Evolutionary conservation across 1,140 invertebrate species (phyloP).

Genomic region (Diploscapter pachys): DNA sequence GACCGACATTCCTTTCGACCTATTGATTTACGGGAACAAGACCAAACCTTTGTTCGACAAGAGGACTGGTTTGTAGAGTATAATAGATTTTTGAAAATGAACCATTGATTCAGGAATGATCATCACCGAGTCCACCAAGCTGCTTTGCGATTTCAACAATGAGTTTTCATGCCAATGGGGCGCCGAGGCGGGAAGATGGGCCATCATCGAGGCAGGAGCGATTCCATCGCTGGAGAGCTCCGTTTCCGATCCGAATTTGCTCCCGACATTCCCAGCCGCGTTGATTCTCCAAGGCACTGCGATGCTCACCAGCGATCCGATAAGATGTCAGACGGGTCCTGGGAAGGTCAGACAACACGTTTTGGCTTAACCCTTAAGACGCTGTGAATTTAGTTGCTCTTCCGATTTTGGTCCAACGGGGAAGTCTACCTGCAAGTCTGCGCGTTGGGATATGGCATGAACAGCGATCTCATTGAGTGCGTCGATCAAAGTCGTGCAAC

Average conservation of each 20-base stretch:
- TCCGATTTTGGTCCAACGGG: slow-evolving; percentile 57
- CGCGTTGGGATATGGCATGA: slow-evolving; percentile 48
- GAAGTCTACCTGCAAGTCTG: slow-evolving; percentile 53
- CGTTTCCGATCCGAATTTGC: slow-evolving; percentile 29
- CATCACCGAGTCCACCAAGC: slow-evolving; percentile 44
- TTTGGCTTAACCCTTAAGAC: slow-evolving; percentile 1
- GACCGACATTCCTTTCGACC: slow-evolving; percentile 44
- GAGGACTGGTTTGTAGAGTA: slow-evolving; percentile 29
- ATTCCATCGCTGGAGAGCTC: slow-evolving; percentile 51
- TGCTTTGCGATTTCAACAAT: slow-evolving; percentile 52
- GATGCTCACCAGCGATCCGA: slow-evolving; percentile 52
- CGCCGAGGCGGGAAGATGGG: slow-evolving; percentile 55
- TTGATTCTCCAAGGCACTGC: slow-evolving; percentile 55
- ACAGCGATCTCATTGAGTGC: slow-evolving; percentile 25
- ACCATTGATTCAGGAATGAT: slow-evolving; percentile 26
- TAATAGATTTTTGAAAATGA: not conserved
- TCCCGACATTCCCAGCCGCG: slow-evolving; percentile 50
- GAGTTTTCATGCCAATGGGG: slow-evolving; percentile 58
- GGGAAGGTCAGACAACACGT: slow-evolving; percentile 44
- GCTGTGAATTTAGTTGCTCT: slow-evolving; percentile 45
- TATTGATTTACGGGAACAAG: slow-evolving; percentile 50
- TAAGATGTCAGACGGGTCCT: slow-evolving; percentile 48
- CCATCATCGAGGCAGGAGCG: slow-evolving; percentile 52
- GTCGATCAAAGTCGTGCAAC: slow-evolving; percentile 24
- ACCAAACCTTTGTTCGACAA: slow-evolving; percentile 50